Conservation (phyloP, 2,797 vertebrate genomes). For the Carcharodon carcharias region DNA sequence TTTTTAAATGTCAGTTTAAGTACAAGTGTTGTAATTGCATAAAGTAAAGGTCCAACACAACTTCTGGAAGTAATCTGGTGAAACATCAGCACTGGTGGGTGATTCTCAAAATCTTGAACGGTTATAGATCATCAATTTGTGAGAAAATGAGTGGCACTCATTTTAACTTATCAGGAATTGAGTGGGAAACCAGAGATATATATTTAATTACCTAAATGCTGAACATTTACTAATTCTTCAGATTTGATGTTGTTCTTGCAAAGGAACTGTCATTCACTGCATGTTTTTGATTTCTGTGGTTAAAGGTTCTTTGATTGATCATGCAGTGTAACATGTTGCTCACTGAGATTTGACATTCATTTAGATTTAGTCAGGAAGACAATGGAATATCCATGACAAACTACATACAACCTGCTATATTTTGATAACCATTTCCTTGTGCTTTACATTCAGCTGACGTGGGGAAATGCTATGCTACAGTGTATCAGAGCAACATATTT, state of each 20-base stretch:
- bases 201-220: background rate
- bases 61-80: background rate
- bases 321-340: background rate
- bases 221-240: background rate
- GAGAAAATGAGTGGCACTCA: background rate
- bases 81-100: background rate
- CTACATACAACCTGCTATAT: background rate
- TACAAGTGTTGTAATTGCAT: background rate
- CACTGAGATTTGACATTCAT: slow-evolving; percentile 3
- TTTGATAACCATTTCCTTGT: slow-evolving; percentile 12
- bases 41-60: background rate
- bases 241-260: background rate
- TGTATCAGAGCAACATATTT: background rate
- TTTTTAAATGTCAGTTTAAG: background rate
- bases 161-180: background rate
- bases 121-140: background rate
- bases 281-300: background rate
- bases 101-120: background rate
- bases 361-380: slow-evolving; percentile 23
- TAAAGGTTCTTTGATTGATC: background rate
- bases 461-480: background rate
- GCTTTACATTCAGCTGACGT: background rate
- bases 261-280: background rate
- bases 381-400: background rate
- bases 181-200: background rate